phyloP scores from a whole-genome alignment of 2,888 invertebrate genomes.

The Oegoconia quadripuncta region DNA sequence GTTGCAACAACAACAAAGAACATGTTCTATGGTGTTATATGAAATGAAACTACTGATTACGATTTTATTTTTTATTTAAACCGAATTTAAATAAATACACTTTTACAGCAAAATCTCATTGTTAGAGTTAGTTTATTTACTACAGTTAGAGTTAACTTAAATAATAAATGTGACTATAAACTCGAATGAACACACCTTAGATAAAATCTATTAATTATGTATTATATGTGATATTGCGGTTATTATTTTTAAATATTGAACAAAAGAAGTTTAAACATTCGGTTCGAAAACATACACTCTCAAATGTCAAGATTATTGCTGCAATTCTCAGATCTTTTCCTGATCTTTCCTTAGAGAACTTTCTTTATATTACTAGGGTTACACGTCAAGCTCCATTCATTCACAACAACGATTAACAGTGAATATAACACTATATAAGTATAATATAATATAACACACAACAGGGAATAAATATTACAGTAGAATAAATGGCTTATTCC shows the following conservation, averaged over 20 bases:
- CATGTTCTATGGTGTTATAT: not conserved
- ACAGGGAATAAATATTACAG: slow-evolving; percentile 38
- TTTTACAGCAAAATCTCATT: slow-evolving; percentile 65
- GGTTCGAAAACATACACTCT: not conserved
- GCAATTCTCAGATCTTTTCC: too few relatives aligned
- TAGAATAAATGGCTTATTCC: slow-evolving; percentile 39
- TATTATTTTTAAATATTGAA: not conserved
- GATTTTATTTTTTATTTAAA: slow-evolving; percentile 66
- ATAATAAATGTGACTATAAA: slow-evolving; percentile 78
- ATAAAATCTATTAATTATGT: not conserved
- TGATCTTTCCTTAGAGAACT: too few relatives aligned
- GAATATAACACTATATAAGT: slow-evolving; percentile 14
- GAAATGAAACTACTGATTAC: slow-evolving; percentile 37
- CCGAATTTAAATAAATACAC: slow-evolving; percentile 70
- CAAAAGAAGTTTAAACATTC: not conserved
- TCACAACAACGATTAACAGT: slow-evolving; percentile 39
- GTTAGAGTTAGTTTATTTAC: slow-evolving; percentile 58
- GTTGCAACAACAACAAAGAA: too few relatives aligned
- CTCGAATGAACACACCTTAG: slow-evolving; percentile 16
- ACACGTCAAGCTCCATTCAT: slow-evolving; percentile 29
- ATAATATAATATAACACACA: slow-evolving; percentile 25
- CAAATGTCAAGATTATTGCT: not conserved
- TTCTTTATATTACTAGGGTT: too few relatives aligned
- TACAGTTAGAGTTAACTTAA: slow-evolving; percentile 44
- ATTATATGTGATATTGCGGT: not conserved